Conservation (phyloP, 2,888 invertebrate species). For the Drosophila recens region DNA sequence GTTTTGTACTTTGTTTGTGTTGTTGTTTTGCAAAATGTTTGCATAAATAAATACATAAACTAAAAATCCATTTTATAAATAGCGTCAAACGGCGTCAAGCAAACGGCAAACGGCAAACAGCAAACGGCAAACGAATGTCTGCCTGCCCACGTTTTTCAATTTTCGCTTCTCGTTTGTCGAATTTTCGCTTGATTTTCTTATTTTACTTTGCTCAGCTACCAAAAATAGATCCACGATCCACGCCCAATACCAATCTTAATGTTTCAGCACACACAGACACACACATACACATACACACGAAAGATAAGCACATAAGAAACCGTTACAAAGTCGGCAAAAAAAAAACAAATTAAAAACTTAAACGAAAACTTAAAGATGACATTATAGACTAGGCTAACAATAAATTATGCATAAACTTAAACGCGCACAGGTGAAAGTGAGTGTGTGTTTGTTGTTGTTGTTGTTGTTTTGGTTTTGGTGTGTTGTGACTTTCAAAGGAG, state of each 20-base stretch:
- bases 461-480: slow-evolving; percentile 27
- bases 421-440: slow-evolving; percentile 70
- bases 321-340: slow-evolving; percentile 34
- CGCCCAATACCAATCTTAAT: slow-evolving; percentile 41
- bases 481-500: slow-evolving; percentile 12
- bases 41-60: slow-evolving; percentile 63
- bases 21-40: slow-evolving; percentile 38
- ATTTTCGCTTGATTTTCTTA: slow-evolving; percentile 40
- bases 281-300: slow-evolving; percentile 8
- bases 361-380: slow-evolving; percentile 41
- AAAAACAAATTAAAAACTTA: slow-evolving; percentile 38
- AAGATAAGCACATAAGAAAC: slow-evolving; percentile 11
- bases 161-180: slow-evolving; percentile 22
- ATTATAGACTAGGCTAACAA: slow-evolving; percentile 51
- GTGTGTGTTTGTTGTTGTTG: slow-evolving; percentile 32
- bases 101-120: slow-evolving; percentile 29
- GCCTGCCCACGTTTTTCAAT: slow-evolving; percentile 71
- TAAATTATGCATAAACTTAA: slow-evolving; percentile 48
- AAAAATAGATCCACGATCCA: slow-evolving; percentile 68
- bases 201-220: slow-evolving; percentile 61
- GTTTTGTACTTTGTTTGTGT: slow-evolving; percentile 44
- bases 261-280: slow-evolving; percentile 21
- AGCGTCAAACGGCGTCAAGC: slow-evolving; percentile 31
- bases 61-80: slow-evolving; percentile 62
- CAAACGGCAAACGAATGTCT: slow-evolving; percentile 35